Evolutionary conservation across 2,888 invertebrate species (phyloP).

Genomic region (Atethmia centrago): DNA sequence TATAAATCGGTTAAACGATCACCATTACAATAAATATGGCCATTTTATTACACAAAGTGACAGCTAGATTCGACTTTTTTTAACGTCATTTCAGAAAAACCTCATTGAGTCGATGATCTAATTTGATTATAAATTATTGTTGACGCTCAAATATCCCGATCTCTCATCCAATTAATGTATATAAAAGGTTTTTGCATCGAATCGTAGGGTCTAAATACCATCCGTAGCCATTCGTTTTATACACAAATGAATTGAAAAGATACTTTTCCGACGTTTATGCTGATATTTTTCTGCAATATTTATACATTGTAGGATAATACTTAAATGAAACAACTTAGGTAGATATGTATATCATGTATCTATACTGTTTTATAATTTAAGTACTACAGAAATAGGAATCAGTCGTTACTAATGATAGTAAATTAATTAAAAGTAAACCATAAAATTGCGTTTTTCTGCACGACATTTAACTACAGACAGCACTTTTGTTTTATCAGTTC

Average conservation of each 20-base stretch:
- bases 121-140: background rate
- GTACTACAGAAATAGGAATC: background rate
- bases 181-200: slow-evolving; percentile 3
- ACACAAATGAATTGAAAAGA: slow-evolving; percentile 75
- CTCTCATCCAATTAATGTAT: background rate
- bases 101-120: too few relatives aligned
- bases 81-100: too few relatives aligned
- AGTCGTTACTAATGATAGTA: too few relatives aligned
- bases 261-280: slow-evolving; percentile 69
- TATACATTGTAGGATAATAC: slow-evolving; percentile 63
- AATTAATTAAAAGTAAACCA: background rate
- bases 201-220: slow-evolving; percentile 59
- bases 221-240: slow-evolving; percentile 65
- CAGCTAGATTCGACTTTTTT: too few relatives aligned
- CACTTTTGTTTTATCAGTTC: slow-evolving; percentile 3
- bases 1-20: too few relatives aligned
- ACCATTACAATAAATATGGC: too few relatives aligned
- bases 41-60: too few relatives aligned
- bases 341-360: background rate
- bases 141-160: background rate
- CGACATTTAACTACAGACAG: background rate
- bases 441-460: background rate
- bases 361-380: slow-evolving; percentile 9
- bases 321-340: slow-evolving; percentile 39
- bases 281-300: slow-evolving; percentile 67